Evolutionary conservation across 2,113 vertebrate genomes (phyloP), one percentile per base, ranked within the genome.

Genomic region (Bostrychus sinensis): DNA sequence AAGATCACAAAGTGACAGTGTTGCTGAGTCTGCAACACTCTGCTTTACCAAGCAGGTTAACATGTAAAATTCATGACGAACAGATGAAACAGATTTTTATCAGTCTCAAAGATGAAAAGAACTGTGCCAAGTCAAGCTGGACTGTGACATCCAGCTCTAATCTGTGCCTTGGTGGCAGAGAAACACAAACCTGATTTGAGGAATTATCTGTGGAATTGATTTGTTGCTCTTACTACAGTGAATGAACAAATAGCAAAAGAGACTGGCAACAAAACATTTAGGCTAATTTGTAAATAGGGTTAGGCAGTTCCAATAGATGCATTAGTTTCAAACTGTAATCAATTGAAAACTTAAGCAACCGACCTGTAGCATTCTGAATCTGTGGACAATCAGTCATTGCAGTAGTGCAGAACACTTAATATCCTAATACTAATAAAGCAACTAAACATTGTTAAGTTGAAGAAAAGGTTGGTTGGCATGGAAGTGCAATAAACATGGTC

Each of bases 21-120:
- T 39, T 66, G 80, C 73, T 80, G 81, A 87, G 67, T 73, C 28
- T n/a, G 69, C 71, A 77, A 42, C 70, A 70, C 58, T 39, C 54
- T 81, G 72, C 53, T 51, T 50, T 13, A 34, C 72, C 50, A 59
- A 13, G 63, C 66, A 80, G 78, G 70, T 82, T 13, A 13, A 19
- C 56, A 81, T 85, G 75, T 74, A 76, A 79, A 70, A 88, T 84
- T 86, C 81, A 85, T 83, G 77, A 85, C 59, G 14, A 48, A 14
- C 2, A 26, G 53, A 80, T 68, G 54, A 80, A 77, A 64, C 5
- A 41, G 72, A 75, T 86, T 13, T 22, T 76, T 61, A 78, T 81
- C 77, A 61, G 46, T 63, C 57, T 36, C 23, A 2, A 56, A 68
- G 46, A 84, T 70, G 65, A 77, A 77, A 70, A 78, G 65, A 25